Base-by-base conservation (phyloP, 1,140 invertebrate species). In the Steinernema khuongi region DNA sequence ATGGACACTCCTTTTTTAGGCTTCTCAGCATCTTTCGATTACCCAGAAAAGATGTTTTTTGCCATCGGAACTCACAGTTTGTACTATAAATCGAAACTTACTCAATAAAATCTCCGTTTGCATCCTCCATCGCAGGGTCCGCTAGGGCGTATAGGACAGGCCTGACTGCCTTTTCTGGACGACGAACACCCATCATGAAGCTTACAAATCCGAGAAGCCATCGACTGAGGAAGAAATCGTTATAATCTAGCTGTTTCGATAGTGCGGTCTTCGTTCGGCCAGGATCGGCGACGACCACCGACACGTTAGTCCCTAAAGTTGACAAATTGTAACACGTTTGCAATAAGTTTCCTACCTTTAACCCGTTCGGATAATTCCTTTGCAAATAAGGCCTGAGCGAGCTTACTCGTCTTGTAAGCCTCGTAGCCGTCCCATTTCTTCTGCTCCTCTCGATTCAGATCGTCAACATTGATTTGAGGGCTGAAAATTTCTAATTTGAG, bases 341-440 rank as follows among this genome's bases (percentile, higher is more conserved):
- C 1, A 18, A 67, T 22, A 0, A 74, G 67, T 14, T 43, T 36
- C 30, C 26, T 66, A 81, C 81, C 81, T 79, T 78, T 74, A 18
- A 84, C 43, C 66, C 80, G 68, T 18, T 84, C 81, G 0, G 84
- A 43, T n/a, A 84, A 68, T 43, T 84, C 83, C 43, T 77, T 79
- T 1, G 83, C 82, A 68, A 85, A 85, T 19, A 85, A 68, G 22
- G 80, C 79, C 1, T 79, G 50, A 1, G 80, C 80, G 32, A 83
- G 50, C 70, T 83, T 83, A 17, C 77, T 77, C 36, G 73, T 44
- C 50, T 83, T 83, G 72, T 81, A 82, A 14, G 75, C 80, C 19
- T 75, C 74, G 36, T 78, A 81, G 30, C 70, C 70, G 60, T 78
- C 79, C 31, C 68, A 74, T 71, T 81, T 81, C 32, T 71, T 81